These are phyloP conservation scores for Porites rus DNA, from an alignment of 92 coral and sea anemone species.

Conservation along the genomic window DNA sequence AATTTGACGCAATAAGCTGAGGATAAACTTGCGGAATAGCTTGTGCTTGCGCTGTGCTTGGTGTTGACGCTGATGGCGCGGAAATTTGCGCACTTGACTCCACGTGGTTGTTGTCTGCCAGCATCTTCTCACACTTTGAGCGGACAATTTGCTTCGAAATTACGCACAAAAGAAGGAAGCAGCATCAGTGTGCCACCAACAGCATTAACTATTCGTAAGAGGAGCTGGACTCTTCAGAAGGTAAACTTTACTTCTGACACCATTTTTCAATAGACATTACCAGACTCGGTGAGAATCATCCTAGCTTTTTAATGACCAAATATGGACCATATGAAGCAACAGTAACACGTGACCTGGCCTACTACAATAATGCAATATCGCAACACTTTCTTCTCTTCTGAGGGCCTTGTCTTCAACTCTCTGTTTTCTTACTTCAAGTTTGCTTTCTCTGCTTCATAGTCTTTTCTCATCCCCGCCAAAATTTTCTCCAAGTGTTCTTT, in stretches of 20 bases:
- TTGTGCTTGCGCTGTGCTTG: too few species aligned
- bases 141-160: background rate
- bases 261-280: background rate
- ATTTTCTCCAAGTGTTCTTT: too few species aligned
- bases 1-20: too few species aligned
- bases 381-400: too few species aligned
- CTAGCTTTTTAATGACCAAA: background rate
- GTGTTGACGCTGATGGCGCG: too few species aligned
- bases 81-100: background rate
- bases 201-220: slow-evolving; percentile 4
- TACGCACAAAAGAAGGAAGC: background rate
- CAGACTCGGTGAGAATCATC: background rate
- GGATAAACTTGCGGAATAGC: too few species aligned
- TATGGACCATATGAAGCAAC: background rate
- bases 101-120: slow-evolving; percentile 4
- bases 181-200: background rate
- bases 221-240: background rate
- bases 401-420: slow-evolving; percentile 13
- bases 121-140: slow-evolving; percentile 4
- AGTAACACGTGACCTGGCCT: too few species aligned
- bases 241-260: slow-evolving; percentile 1
- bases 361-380: too few species aligned
- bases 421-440: slow-evolving; percentile 10
- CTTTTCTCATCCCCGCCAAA: slow-evolving; percentile 4
- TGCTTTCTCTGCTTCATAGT: slow-evolving; percentile 15